These are phyloP conservation scores for Lycaena phlaeas DNA, from an alignment of 2,888 invertebrate genomes.

Conservation along the genomic window DNA sequence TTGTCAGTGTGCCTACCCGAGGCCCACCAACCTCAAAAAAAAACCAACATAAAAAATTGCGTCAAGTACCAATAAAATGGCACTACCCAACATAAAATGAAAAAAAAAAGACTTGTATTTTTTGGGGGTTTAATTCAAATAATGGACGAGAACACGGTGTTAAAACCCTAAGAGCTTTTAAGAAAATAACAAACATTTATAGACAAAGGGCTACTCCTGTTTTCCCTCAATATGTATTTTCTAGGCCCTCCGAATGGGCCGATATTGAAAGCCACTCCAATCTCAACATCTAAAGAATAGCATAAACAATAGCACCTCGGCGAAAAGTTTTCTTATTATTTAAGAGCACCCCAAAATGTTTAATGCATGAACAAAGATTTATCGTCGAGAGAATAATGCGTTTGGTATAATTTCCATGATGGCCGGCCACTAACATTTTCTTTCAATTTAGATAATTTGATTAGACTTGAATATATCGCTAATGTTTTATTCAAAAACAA, in stretches of 20 bases:
- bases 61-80: too few species aligned
- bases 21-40: too few species aligned
- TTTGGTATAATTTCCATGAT: constrained; percentile 44
- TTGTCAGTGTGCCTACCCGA: too few species aligned
- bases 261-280: constrained; percentile 56
- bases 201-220: constrained; percentile 50
- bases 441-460: constrained; percentile 12
- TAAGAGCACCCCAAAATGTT: constrained; percentile 55
- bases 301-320: constrained; percentile 58
- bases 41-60: too few species aligned
- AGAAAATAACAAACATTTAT: constrained; percentile 58
- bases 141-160: constrained; percentile 48
- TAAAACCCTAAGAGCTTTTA: constrained; percentile 56
- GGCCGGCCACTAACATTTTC: constrained; percentile 34
- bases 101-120: too few species aligned
- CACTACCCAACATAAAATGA: too few species aligned
- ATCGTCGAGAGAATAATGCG: constrained; percentile 48
- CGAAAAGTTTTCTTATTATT: constrained; percentile 60
- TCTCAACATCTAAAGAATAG: constrained; percentile 59
- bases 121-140: constrained; percentile 37
- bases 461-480: too few species aligned
- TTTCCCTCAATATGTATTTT: constrained; percentile 49
- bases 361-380: constrained; percentile 62
- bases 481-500: too few species aligned
- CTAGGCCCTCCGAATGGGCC: constrained; percentile 50